These are phyloP conservation scores for Noturus placidus DNA, from an alignment of 2,113 vertebrate species.

Conservation along the genomic window DNA sequence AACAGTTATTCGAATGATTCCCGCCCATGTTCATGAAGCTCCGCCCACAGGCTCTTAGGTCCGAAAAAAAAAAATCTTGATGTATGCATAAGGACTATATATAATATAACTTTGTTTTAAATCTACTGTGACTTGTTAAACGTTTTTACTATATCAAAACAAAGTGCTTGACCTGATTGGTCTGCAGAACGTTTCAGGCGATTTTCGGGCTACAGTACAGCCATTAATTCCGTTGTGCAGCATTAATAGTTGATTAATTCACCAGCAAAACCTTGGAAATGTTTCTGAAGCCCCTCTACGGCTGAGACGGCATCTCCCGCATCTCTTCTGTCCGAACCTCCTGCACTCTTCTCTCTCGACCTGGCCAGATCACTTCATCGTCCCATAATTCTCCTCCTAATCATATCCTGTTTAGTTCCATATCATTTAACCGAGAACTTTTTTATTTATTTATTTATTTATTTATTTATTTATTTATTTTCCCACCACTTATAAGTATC, in stretches of 20 bases:
- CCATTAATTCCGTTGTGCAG: not conserved
- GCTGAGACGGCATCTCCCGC: not conserved
- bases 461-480: not conserved
- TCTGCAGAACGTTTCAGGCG: not conserved
- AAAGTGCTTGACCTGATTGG: not conserved
- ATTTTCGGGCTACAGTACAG: too few relatives aligned
- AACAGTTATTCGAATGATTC: not conserved
- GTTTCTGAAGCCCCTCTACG: not conserved
- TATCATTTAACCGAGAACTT: constrained; percentile 58
- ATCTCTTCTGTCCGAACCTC: not conserved
- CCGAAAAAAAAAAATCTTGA: not conserved
- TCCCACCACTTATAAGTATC: not conserved
- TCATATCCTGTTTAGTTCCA: constrained; percentile 47
- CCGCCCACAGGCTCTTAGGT: not conserved
- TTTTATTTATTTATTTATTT: too few relatives aligned
- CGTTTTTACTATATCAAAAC: not conserved
- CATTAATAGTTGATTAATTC: not conserved
- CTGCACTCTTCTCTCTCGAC: constrained; percentile 43
- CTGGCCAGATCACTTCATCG: constrained; percentile 56
- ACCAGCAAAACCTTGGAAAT: not conserved
- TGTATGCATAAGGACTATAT: not conserved
- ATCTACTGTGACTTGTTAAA: not conserved
- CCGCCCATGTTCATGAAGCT: not conserved
- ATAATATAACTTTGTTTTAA: not conserved
- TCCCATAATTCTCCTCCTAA: constrained; percentile 49